Evolutionary conservation across 64 coral and sea anemone species (phyloP).

Genomic region (Acropora yongei): DNA sequence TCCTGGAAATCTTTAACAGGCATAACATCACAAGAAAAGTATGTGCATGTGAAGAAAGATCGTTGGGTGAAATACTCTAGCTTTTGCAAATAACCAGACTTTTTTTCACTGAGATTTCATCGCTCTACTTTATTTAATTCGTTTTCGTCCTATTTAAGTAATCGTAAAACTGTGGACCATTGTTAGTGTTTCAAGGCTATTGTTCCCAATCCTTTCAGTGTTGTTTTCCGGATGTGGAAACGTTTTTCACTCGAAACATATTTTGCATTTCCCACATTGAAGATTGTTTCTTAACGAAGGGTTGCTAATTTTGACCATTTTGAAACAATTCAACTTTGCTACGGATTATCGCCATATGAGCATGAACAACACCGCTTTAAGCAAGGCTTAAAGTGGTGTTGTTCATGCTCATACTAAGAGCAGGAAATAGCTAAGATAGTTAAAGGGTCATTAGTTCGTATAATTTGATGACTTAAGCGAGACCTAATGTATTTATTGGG

Average conservation of each 20-base stretch:
- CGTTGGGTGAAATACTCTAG: neutral
- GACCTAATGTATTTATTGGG: too few relatives aligned
- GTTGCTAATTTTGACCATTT: neutral
- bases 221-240: conserved; percentile 14
- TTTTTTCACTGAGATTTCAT: neutral
- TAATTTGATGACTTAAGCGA: too few relatives aligned
- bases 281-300: too few relatives aligned
- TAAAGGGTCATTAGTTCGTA: too few relatives aligned
- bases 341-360: neutral
- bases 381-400: too few relatives aligned
- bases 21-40: neutral
- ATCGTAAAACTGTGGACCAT: neutral
- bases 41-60: neutral
- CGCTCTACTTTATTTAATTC: neutral
- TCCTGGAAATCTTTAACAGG: conserved; percentile 21
- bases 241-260: neutral
- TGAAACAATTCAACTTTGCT: neutral
- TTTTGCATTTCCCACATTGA: neutral
- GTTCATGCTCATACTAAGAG: too few relatives aligned
- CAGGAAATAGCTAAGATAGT: too few relatives aligned
- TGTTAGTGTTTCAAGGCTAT: neutral
- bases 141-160: neutral
- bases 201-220: neutral
- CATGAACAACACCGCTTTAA: too few relatives aligned
- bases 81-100: neutral